Evolutionary conservation across 2,797 vertebrate genomes (phyloP), one percentile per base, ranked within the genome.

Genomic region (Anniella stebbinsi): DNA sequence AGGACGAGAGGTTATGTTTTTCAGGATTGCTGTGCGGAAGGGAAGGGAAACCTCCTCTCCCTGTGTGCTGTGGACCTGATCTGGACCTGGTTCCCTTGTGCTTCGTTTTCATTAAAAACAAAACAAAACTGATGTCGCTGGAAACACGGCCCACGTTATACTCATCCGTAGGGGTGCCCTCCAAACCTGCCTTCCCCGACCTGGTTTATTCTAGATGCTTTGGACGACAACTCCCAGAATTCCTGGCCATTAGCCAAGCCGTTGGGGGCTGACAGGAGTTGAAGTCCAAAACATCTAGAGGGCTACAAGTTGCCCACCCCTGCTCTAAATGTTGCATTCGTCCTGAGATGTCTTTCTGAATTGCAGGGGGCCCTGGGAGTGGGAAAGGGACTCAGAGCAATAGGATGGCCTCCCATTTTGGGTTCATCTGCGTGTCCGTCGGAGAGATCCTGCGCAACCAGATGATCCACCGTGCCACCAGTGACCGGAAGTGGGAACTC

Each of bases 301-400:
- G 60, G 60, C 23, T 63, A 63, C 45, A 76, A 63, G 60, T 25
- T 6, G 60, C 18, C 60, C 60, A 25, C 2, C 60, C 23, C 28
- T 7, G 36, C 41, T 48, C 12, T 48, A 8, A 41, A 70, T 70
- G n/a, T 23, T 0, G 28, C 36, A 25, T 70, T 38, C 13, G 12
- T 33, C 13, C 17, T 28, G 3, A 30, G 4, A 23, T 18, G 1
- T 25, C 0, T 15, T 51, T 51, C 48, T 30, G 28, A 8, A 77
- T 88, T 12, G 1, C 72, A 97, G 97, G 97, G 69, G 97, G 97
- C 7, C 97, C 97, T 0, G 97, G 97, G 30, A 97, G 97, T 33
- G 97, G 97, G 15, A 97, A 97, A 57, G 97, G 97, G 70, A 97
- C 97, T 1, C 97, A 97, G 92, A 96, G 96, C 9, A 81, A 93